A percentile compares a stretch with the other conserved stretches of the same genome.
phyloP scores from a whole-genome alignment of 2,113 vertebrate species.

The Acinonyx jubatus region DNA sequence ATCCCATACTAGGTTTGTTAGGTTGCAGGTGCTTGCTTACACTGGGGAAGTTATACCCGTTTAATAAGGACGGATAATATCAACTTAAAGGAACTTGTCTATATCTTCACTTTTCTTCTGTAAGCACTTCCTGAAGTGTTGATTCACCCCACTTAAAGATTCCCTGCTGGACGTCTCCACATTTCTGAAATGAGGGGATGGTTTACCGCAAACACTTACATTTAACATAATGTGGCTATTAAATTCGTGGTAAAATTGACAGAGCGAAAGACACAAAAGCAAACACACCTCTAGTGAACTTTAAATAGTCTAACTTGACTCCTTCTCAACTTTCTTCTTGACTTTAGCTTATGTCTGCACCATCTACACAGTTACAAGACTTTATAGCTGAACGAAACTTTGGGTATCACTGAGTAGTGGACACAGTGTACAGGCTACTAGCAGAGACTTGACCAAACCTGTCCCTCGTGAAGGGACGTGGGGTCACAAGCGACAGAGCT shows the following conservation, averaged over 20 bases:
- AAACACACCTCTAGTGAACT: background rate
- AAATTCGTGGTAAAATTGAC: background rate
- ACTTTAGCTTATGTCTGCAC: background rate
- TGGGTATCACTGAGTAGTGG: background rate
- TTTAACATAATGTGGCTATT: background rate
- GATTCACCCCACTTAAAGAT: background rate
- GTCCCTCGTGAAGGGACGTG: background rate
- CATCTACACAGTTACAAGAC: background rate
- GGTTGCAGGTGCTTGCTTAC: background rate
- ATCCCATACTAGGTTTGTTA: background rate
- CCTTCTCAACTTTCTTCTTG: background rate
- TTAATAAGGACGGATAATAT: background rate
- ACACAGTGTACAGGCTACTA: background rate
- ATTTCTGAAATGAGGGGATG: background rate
- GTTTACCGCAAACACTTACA: background rate
- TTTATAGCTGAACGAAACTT: background rate
- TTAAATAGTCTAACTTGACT: background rate
- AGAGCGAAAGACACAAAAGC: background rate
- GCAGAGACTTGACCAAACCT: background rate
- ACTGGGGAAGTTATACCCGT: fast-evolving
- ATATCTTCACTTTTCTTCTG: background rate
- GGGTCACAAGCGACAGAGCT: background rate
- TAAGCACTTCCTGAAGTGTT: background rate
- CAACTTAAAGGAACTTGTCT: background rate
- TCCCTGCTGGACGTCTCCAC: background rate